phyloP scores from a whole-genome alignment of 2,113 vertebrate species.

The Platysternon megacephalum region DNA sequence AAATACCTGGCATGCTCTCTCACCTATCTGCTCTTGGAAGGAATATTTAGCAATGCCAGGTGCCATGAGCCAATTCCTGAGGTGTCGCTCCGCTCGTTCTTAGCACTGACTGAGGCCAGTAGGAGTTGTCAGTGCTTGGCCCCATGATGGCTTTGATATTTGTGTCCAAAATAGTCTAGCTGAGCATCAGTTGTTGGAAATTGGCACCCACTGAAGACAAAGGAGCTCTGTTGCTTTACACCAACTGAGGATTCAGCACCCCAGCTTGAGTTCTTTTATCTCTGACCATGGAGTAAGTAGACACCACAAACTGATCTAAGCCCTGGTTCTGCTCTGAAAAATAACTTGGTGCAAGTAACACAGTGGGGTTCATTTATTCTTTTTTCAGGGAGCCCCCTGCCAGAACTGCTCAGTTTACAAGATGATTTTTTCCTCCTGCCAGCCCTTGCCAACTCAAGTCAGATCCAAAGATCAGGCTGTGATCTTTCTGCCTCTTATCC shows the following conservation, averaged over 20 bases:
- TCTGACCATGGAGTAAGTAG: background rate
- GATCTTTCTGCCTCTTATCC: background rate
- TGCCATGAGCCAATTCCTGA: background rate
- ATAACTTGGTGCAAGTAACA: background rate
- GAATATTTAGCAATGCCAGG: slow-evolving; percentile 12
- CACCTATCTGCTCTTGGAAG: background rate
- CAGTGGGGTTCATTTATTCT: rapidly evolving
- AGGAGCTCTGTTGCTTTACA: background rate
- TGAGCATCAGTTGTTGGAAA: background rate
- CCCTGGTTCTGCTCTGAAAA: background rate
- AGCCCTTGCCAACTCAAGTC: background rate
- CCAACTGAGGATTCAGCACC: background rate
- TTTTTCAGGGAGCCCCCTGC: rapidly evolving
- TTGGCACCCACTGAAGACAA: background rate
- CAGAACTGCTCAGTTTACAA: background rate
- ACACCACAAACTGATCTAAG: background rate
- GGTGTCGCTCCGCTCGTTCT: background rate
- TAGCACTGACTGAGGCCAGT: background rate
- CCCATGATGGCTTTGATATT: background rate
- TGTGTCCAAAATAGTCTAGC: background rate
- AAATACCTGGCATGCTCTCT: slow-evolving; percentile 30
- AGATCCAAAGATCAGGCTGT: background rate
- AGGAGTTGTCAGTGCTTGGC: background rate
- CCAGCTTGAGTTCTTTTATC: background rate
- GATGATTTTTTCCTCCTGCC: rapidly evolving